These are phyloP conservation scores for Zaprionus kolodkinae DNA, from an alignment of 1,140 invertebrate species.

Conservation along the genomic window DNA sequence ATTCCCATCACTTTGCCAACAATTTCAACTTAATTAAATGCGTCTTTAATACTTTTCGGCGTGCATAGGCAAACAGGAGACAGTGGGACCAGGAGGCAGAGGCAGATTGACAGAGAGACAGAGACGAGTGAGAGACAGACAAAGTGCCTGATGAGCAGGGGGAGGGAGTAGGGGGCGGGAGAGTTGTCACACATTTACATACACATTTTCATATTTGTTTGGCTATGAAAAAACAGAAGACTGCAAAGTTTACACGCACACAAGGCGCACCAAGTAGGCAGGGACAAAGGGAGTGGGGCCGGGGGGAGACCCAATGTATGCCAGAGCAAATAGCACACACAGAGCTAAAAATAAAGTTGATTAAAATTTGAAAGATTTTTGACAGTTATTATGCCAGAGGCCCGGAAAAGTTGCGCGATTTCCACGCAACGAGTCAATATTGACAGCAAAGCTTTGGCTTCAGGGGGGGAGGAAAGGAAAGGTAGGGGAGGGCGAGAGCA, in stretches of 20 bases:
- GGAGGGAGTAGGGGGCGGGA: neutral
- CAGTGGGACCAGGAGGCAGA: neutral
- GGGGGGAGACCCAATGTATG: conserved; percentile 26
- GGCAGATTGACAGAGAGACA: conserved; percentile 6
- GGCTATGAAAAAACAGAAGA: conserved; percentile 64
- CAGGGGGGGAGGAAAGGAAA: no score
- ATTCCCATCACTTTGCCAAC: conserved; percentile 59
- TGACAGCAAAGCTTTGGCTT: conserved; percentile 58
- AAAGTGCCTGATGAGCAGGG: neutral
- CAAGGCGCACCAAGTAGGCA: neutral
- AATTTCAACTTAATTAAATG: conserved; percentile 82
- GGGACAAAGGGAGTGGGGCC: neutral
- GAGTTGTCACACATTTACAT: conserved; percentile 64
- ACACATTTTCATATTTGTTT: conserved; percentile 72
- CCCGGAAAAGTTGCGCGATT: conserved; percentile 64
- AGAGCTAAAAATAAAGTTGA: conserved; percentile 80
- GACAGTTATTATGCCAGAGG: conserved; percentile 77
- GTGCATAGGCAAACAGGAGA: conserved; percentile 53
- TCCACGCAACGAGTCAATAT: conserved; percentile 72
- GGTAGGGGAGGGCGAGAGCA: neutral
- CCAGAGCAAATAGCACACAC: conserved; percentile 41
- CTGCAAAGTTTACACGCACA: conserved; percentile 59
- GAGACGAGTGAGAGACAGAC: neutral
- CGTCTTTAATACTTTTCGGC: conserved; percentile 79
- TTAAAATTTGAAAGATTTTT: conserved; percentile 83